These are phyloP conservation scores for Rhagophthalmus giganteus DNA, from an alignment of 2,888 invertebrate genomes.

Conservation along the genomic window DNA sequence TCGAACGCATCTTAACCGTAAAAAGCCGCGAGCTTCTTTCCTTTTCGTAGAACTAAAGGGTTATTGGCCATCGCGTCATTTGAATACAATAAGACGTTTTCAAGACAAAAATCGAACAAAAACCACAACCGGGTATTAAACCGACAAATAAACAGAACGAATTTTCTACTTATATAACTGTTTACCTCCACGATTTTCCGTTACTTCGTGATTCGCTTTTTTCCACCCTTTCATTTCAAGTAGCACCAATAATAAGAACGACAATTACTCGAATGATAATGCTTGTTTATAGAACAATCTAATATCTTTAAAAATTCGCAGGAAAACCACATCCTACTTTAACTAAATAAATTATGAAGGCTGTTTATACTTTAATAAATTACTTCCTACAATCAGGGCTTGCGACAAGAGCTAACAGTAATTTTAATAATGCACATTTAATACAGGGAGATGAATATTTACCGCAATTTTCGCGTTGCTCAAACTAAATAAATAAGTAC, in stretches of 20 bases:
- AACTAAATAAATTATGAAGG: too few relatives aligned
- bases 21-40: slow-evolving; percentile 2
- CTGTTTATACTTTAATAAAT: slow-evolving; percentile 37
- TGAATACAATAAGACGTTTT: slow-evolving; percentile 28
- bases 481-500: too few relatives aligned
- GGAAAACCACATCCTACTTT: slow-evolving; percentile 41
- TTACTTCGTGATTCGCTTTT: background rate
- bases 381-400: slow-evolving; percentile 36
- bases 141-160: too few relatives aligned
- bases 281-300: slow-evolving; percentile 7
- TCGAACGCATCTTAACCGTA: slow-evolving; percentile 5
- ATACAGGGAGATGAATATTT: too few relatives aligned
- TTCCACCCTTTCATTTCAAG: background rate
- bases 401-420: slow-evolving; percentile 1
- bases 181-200: too few relatives aligned
- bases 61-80: slow-evolving; percentile 30
- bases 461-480: too few relatives aligned
- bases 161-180: too few relatives aligned
- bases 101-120: slow-evolving; percentile 1
- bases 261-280: slow-evolving; percentile 11
- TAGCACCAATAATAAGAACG: slow-evolving; percentile 1
- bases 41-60: slow-evolving; percentile 26
- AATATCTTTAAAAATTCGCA: slow-evolving; percentile 26
- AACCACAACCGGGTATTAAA: background rate
- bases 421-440: too few relatives aligned